Base-by-base conservation (phyloP, 2,888 invertebrate genomes). In the Anthoptus insignis region DNA sequence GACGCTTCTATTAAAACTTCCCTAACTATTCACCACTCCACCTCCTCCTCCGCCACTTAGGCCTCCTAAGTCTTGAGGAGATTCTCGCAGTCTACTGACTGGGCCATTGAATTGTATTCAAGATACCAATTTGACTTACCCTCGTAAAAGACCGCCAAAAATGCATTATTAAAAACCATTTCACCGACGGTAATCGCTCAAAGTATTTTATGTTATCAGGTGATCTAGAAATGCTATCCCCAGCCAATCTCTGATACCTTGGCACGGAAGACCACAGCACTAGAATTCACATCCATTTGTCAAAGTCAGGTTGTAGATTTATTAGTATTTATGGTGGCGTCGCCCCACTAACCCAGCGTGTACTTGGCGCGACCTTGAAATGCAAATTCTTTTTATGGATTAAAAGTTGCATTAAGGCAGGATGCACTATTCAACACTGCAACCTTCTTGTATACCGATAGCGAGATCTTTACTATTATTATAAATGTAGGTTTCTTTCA, bases 241-340 rank as follows among this genome's bases (percentile, higher is more conserved):
- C 22, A 19, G 13, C 14, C 27, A 7, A 49, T 39, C 50, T 22
- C 64, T 52, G 27, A 29, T 64, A 22, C 49, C 39, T 56, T 49
- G 16, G 32, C 37, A 13, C 19, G 56, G 54, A 56, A 49, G 47
- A 56, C 11, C 56, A 49, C 24, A 37, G 63, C 59, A 42, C 72
- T 70, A 72, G 71, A 70, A 73, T 69, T 69, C 66, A 71, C 73
- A 72, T 74, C 73, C 74, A 77, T 77, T 77, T 75, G 75, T 77
- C 77, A 76, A 75, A 75, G 76, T 76, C 77, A 70, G 70, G 68
- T 63, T 66, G 59, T 71, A 72, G 71, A 72, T 74, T 73, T 74
- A 74, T 73, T 71, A 70, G 69, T 74, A 72, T 73, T 70, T 72
- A 71, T 73, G 71, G 69, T 70, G 64, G 42, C 37, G 66, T 68